A percentile compares a stretch with the other conserved stretches of the same genome.
These are phyloP conservation scores for Petrolisthes manimaculis DNA, from an alignment of 2,888 invertebrate genomes.

Conservation along the genomic window DNA sequence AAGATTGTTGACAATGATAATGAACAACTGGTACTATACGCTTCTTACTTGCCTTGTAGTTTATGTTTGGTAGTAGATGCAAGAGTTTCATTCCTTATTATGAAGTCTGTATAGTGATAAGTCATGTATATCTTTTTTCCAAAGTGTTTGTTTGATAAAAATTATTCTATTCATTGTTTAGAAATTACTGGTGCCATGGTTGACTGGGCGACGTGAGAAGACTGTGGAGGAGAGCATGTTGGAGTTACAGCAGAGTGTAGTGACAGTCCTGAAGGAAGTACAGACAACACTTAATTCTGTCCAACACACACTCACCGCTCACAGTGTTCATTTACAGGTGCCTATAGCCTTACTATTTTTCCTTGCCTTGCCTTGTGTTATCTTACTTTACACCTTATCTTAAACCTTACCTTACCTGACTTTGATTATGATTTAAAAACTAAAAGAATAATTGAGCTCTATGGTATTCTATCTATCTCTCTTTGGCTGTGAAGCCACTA, in stretches of 20 bases:
- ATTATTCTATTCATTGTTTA: neutral
- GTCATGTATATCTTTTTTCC: no score
- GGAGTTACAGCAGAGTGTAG: conserved; percentile 53
- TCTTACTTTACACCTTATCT: neutral
- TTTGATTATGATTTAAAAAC: neutral
- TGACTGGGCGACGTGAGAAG: conserved; percentile 47
- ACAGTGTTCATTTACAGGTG: conserved; percentile 50
- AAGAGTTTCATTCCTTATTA: no score
- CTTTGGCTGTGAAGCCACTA: no score
- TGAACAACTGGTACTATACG: no score
- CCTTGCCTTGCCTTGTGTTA: neutral
- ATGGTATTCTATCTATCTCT: no score
- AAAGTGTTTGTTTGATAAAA: neutral
- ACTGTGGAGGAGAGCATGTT: conserved; percentile 55
- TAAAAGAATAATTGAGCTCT: no score
- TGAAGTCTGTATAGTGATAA: no score
- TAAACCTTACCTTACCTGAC: neutral
- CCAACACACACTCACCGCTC: conserved; percentile 36
- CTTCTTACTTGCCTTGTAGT: no score
- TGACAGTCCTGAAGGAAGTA: conserved; percentile 52
- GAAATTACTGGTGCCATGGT: conserved; percentile 43
- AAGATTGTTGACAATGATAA: no score
- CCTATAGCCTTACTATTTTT: neutral
- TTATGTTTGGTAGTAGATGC: no score
- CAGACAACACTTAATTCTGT: conserved; percentile 47